These are phyloP conservation scores for Cantharis nigra DNA, from an alignment of 2,888 invertebrate species.

Conservation along the genomic window DNA sequence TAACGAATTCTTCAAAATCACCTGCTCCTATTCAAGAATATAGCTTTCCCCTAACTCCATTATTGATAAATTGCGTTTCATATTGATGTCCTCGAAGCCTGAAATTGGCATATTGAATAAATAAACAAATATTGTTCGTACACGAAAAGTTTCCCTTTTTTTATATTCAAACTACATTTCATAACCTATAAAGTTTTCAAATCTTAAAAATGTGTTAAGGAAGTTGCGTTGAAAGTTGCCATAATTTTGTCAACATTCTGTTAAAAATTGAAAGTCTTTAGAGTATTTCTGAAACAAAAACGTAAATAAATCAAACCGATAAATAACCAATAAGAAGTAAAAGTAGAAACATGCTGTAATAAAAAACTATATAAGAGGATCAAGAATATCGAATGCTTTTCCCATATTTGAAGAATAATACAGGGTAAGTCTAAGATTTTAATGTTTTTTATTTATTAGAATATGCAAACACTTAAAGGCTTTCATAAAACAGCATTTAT, in stretches of 20 bases:
- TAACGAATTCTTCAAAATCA: not conserved
- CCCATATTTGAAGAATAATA: not conserved
- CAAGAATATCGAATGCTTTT: not conserved
- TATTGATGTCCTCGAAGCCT: not conserved
- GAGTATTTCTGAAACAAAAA: not conserved
- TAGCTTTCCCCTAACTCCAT: not conserved
- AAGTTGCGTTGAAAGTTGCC: not conserved
- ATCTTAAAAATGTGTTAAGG: not conserved
- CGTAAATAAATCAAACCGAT: not conserved
- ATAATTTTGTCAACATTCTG: not conserved
- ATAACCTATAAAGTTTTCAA: not conserved
- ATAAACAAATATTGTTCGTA: not conserved
- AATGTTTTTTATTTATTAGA: not conserved
- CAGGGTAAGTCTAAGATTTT: not conserved
- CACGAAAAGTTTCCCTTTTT: not conserved
- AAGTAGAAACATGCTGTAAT: not conserved
- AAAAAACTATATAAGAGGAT: not conserved
- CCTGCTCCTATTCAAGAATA: not conserved
- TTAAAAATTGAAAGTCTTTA: not conserved
- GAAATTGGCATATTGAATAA: not conserved
- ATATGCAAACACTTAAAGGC: not conserved
- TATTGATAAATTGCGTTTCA: not conserved
- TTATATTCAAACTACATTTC: not conserved
- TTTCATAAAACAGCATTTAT: not conserved
- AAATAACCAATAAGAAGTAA: not conserved